These are phyloP conservation scores for Gorsachius goisagi DNA, from an alignment of 2,113 vertebrate genomes.

Conservation along the genomic window DNA sequence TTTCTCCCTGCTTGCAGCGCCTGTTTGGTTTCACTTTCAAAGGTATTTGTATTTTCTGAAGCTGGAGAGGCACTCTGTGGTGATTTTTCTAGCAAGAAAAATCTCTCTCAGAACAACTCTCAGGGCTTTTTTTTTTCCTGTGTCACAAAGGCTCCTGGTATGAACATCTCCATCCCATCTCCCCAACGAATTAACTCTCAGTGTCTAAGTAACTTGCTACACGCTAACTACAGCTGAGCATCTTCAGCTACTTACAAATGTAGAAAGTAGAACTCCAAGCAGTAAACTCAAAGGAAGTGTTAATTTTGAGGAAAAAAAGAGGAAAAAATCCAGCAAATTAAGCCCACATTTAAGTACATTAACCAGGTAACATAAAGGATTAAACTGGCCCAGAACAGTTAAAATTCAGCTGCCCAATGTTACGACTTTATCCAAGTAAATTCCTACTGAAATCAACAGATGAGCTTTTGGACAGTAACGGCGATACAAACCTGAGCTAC, in stretches of 20 bases:
- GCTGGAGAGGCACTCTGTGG: background rate
- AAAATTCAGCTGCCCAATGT: background rate
- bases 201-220: fast-evolving
- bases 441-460: background rate
- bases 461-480: background rate
- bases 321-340: background rate
- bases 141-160: background rate
- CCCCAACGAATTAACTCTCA: background rate
- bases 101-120: background rate
- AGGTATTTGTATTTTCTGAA: background rate
- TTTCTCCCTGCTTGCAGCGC: background rate
- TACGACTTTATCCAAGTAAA: background rate
- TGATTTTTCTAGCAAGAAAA: background rate
- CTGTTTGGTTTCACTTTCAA: background rate
- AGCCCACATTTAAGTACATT: background rate
- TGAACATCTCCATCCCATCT: background rate
- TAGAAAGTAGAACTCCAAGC: background rate
- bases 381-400: background rate
- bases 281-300: background rate
- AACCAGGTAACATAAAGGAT: background rate
- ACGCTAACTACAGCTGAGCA: background rate
- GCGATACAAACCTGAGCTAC: background rate
- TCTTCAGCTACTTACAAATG: background rate
- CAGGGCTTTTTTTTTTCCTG: background rate
- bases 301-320: background rate